These are phyloP conservation scores for Semotilus atromaculatus DNA, from an alignment of 2,797 vertebrate species.

Conservation along the genomic window DNA sequence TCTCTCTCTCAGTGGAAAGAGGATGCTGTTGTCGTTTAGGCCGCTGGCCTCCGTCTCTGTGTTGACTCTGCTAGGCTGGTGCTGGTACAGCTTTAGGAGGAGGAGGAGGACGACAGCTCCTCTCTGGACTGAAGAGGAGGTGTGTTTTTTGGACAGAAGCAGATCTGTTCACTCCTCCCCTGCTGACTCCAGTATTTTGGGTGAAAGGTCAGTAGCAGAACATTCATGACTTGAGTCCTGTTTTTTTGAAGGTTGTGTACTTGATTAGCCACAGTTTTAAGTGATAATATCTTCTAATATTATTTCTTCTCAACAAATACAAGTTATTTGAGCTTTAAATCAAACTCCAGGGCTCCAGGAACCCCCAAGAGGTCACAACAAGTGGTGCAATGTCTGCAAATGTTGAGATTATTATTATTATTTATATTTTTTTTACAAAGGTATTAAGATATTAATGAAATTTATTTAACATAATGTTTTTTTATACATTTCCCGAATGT, in stretches of 20 bases:
- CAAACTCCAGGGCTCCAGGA: not conserved
- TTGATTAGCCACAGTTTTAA: not conserved
- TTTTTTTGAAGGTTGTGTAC: not conserved
- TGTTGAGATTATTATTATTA: not conserved
- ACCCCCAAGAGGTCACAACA: not conserved
- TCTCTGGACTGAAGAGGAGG: slow-evolving; percentile 13
- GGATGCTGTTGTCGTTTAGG: slow-evolving; percentile 77
- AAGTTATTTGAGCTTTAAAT: too few species aligned
- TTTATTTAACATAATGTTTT: not conserved
- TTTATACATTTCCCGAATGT: not conserved
- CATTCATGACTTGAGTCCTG: not conserved
- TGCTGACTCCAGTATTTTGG: not conserved
- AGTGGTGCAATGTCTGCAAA: not conserved
- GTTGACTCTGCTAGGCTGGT: slow-evolving; percentile 81
- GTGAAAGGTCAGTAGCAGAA: slow-evolving; percentile 21
- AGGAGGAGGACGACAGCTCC: slow-evolving; percentile 62
- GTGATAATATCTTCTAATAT: not conserved
- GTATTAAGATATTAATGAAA: not conserved
- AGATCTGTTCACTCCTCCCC: not conserved
- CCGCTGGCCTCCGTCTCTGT: slow-evolving; percentile 73
- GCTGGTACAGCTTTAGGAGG: slow-evolving; percentile 82
- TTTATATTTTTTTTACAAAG: not conserved
- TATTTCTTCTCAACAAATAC: not conserved
- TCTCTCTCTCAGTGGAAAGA: slow-evolving; percentile 33
- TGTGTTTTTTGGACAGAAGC: not conserved